Base-by-base conservation (phyloP, 2,888 invertebrate genomes). In the Eilema griseolum region DNA sequence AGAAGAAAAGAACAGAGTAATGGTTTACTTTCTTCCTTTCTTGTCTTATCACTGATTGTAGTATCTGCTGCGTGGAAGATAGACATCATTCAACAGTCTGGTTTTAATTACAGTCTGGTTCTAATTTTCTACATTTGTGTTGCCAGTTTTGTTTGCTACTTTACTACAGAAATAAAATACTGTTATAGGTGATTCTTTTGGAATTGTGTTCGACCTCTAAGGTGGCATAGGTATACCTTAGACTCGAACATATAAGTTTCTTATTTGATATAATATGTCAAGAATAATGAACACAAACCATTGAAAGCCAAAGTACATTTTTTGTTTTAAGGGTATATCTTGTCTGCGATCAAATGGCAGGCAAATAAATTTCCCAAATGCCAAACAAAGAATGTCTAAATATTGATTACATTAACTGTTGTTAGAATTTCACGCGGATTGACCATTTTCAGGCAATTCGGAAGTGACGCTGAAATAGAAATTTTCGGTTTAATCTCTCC, bases 1-100 rank as follows among this genome's bases (percentile, higher is more conserved):
- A 70, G 69, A 70, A 70, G 65, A 66, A 61, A 66, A 66, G 61
- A 70, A 70, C 33, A 70, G 61, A 66, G 69, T 70, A 66, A 65
- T 23, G 26, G n/a, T 7, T 66, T 70, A 70, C 69, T 70, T 33
- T 65, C 61, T 70, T 70, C 69, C 60, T 70, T 70, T 65, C 65
- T 70, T 33, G 16, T 66, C 69, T 70, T 65, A 65, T 70, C 69
- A 56, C 61, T 70, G 60, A 61, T 61, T 70, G 69, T 70, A 52
- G 52, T 70, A 66, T 37, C 61, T 52, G 23, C 69, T 65, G 26
- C 59, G 60, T 59, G 64, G 62, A 41, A 62, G 26, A n/a, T 28
- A 56, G 5, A 41, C 66, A 63, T 37, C 62, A 57, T 61, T 63
- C 65, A 46, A 66, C 63, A 61, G 24, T 59, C 33, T 70, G 59